Percentiles rank a stretch among this genome's conserved stretches.
Conservation (phyloP, 2,888 invertebrate genomes). For the Xanthorhoe spadicearia region DNA sequence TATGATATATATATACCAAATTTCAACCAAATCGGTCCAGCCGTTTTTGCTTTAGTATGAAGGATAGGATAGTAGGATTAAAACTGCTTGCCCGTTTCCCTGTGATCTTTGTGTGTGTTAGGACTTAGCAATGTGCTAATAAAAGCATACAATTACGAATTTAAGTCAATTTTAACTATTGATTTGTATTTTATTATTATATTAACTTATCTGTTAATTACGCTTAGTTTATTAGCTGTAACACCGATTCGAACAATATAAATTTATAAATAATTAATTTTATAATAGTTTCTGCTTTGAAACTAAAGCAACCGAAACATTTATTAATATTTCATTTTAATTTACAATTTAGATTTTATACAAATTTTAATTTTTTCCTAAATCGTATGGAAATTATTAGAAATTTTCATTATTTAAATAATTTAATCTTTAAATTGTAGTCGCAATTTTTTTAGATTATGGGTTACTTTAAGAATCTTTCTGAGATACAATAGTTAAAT, state of each 20-base stretch:
- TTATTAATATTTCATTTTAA: conserved; percentile 4
- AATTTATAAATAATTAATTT: background rate
- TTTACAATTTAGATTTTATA: conserved; percentile 16
- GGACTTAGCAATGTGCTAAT: too few relatives aligned
- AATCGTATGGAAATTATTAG: conserved; percentile 14
- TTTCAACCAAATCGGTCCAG: too few relatives aligned
- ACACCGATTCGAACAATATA: background rate
- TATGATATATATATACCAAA: too few relatives aligned
- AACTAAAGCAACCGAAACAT: conserved; percentile 1
- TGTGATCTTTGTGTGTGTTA: too few relatives aligned
- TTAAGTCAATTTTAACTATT: conserved; percentile 26
- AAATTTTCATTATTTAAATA: conserved; percentile 2
- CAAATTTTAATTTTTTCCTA: conserved; percentile 14
- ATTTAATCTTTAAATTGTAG: background rate
- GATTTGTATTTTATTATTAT: conserved; percentile 7
- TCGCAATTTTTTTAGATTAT: background rate
- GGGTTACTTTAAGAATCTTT: background rate
- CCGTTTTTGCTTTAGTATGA: too few relatives aligned
- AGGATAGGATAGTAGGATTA: too few relatives aligned
- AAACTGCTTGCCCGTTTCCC: too few relatives aligned
- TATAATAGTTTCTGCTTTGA: conserved; percentile 22
- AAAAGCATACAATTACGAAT: conserved; percentile 27
- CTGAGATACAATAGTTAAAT: too few relatives aligned
- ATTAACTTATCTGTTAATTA: conserved; percentile 13
- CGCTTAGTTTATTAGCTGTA: conserved; percentile 14